Evolutionary conservation across 2,888 invertebrate genomes (phyloP).

Genomic region (Hololepta plana): DNA sequence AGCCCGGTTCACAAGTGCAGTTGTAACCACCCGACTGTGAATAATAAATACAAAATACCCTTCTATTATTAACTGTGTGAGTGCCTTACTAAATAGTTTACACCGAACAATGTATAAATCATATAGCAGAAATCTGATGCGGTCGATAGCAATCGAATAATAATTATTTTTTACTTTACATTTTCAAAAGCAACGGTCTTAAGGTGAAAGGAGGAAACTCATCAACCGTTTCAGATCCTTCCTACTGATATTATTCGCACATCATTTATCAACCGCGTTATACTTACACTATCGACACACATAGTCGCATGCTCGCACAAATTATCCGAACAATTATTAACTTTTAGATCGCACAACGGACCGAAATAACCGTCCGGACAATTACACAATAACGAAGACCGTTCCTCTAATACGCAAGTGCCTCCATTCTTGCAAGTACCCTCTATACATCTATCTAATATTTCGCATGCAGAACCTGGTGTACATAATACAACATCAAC

Average conservation of each 20-base stretch:
- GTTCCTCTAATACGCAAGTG: conserved; percentile 23
- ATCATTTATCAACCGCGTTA: too few species aligned
- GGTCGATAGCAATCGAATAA: too few species aligned
- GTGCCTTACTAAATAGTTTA: too few species aligned
- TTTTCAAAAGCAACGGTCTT: too few species aligned
- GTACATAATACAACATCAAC: conserved; percentile 2
- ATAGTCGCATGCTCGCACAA: conserved; percentile 42
- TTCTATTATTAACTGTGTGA: too few species aligned
- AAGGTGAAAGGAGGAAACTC: too few species aligned
- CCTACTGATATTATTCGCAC: too few species aligned
- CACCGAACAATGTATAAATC: too few species aligned
- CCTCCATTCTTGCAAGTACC: conserved; percentile 36
- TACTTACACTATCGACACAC: conserved; percentile 48
- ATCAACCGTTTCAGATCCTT: too few species aligned
- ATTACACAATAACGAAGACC: conserved; percentile 16
- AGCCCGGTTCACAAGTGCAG: conserved; percentile 55
- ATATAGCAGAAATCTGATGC: too few species aligned
- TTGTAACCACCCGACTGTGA: conserved; percentile 36
- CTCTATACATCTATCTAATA: conserved; percentile 17
- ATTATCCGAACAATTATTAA: conserved; percentile 32
- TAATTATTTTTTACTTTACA: too few species aligned
- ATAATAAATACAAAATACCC: conserved; percentile 7
- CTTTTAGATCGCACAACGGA: conserved; percentile 19
- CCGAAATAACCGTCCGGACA: conserved; percentile 28
- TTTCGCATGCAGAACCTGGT: conserved; percentile 20